Evolutionary conservation across 2,113 vertebrate genomes (phyloP).

Genomic region (Hymenochirus boettgeri): DNA sequence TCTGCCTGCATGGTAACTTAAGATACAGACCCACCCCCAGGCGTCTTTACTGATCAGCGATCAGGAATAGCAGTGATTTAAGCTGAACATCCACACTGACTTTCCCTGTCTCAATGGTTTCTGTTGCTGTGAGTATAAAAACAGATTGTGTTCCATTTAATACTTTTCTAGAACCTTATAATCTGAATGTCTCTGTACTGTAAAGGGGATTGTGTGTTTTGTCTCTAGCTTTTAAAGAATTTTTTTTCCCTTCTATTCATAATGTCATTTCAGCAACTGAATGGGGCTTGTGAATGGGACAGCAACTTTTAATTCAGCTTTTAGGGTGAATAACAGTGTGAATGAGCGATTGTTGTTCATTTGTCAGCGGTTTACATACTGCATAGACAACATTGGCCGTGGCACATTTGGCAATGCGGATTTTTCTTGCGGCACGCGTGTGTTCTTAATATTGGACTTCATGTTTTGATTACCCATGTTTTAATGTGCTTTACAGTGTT

Average conservation of each 20-base stretch:
- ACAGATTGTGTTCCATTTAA: too few relatives aligned
- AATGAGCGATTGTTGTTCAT: too few relatives aligned
- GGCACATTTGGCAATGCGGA: too few relatives aligned
- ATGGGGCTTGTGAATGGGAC: too few relatives aligned
- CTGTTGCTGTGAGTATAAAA: slow-evolving; percentile 16
- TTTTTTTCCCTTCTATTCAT: not conserved
- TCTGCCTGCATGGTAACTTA: slow-evolving; percentile 13
- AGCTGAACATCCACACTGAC: not conserved
- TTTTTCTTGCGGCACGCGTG: too few relatives aligned
- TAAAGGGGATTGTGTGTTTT: not conserved
- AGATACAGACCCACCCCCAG: slow-evolving; percentile 5
- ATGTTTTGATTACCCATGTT: too few relatives aligned
- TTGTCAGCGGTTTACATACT: too few relatives aligned
- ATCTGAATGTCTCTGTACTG: not conserved
- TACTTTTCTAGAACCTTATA: not conserved
- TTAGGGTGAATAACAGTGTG: too few relatives aligned
- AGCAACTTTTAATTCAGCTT: too few relatives aligned
- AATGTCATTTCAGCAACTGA: not conserved
- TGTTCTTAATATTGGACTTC: too few relatives aligned
- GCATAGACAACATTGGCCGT: too few relatives aligned
- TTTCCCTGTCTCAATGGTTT: slow-evolving; percentile 17
- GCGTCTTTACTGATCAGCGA: slow-evolving; percentile 2
- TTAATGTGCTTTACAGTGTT: too few relatives aligned
- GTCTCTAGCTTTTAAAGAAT: not conserved
- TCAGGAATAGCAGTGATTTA: not conserved